phyloP scores from a whole-genome alignment of 2,113 vertebrate species.

The Aegotheles bennettii region DNA sequence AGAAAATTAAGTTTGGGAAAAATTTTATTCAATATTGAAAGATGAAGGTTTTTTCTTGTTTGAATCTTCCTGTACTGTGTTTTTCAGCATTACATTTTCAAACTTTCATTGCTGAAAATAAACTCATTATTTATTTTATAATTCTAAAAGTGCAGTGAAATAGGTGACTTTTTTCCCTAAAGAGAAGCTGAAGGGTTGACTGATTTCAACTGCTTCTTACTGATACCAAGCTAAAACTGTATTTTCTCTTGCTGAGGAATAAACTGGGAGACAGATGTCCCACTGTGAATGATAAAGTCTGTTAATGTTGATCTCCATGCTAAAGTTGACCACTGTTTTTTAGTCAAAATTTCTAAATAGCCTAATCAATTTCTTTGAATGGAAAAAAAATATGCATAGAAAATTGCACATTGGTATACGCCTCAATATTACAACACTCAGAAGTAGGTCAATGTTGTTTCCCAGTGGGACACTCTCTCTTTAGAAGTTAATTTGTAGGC shows the following conservation, averaged over 20 bases:
- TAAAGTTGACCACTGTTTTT: background rate
- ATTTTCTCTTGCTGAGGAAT: background rate
- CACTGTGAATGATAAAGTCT: background rate
- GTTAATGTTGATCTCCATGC: background rate
- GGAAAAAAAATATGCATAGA: background rate
- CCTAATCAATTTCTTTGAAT: background rate
- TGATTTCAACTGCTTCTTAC: background rate
- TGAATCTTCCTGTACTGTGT: background rate
- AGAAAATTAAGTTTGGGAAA: background rate
- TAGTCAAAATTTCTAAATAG: background rate
- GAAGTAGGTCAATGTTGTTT: background rate
- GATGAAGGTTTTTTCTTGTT: background rate
- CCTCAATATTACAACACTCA: background rate
- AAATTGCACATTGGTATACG: background rate
- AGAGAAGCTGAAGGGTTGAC: background rate
- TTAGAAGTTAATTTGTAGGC: background rate
- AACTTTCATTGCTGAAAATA: background rate
- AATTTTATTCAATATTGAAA: background rate
- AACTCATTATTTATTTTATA: background rate
- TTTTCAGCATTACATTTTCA: background rate
- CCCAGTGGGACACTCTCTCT: fast-evolving
- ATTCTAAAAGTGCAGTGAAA: background rate
- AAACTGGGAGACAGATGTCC: background rate
- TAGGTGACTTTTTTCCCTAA: background rate
- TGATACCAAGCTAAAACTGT: background rate